phyloP scores from a whole-genome alignment of 2,797 vertebrate genomes.

The Lagodon rhomboides region DNA sequence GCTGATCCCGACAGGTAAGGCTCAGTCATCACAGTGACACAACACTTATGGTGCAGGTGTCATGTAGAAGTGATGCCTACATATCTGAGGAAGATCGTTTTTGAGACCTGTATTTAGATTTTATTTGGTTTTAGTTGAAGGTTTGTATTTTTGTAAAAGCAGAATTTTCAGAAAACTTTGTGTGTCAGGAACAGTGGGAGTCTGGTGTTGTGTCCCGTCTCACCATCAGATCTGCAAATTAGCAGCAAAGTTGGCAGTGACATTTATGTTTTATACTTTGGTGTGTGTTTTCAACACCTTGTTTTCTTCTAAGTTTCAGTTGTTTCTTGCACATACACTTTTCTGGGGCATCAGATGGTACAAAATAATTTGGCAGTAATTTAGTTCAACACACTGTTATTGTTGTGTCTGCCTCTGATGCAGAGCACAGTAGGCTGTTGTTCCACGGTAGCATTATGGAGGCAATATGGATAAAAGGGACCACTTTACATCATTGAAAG shows the following conservation, averaged over 20 bases:
- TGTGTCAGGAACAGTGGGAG: neutral
- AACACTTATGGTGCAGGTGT: neutral
- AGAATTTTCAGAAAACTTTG: neutral
- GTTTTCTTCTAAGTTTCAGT: neutral
- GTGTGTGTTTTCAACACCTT: slow-evolving; percentile 15
- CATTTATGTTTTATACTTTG: neutral
- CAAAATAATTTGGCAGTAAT: slow-evolving; percentile 18
- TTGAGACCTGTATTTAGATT: neutral
- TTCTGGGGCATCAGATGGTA: slow-evolving; percentile 26
- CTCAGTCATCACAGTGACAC: neutral
- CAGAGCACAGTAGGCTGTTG: slow-evolving; percentile 11
- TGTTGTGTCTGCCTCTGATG: slow-evolving; percentile 25
- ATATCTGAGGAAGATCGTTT: neutral
- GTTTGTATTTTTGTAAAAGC: neutral
- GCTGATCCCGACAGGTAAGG: slow-evolving; percentile 92
- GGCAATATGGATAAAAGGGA: neutral
- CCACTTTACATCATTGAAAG: slow-evolving; percentile 27
- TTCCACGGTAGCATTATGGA: neutral
- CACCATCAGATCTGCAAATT: slow-evolving; percentile 35
- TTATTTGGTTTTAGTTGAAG: neutral
- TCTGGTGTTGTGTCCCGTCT: slow-evolving; percentile 1
- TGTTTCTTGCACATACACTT: slow-evolving; percentile 1
- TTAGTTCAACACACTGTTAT: neutral
- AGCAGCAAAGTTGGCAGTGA: neutral
- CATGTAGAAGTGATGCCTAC: neutral